phyloP scores from a whole-genome alignment of 2,888 invertebrate genomes.

The Scelioninae gen. 2 region DNA sequence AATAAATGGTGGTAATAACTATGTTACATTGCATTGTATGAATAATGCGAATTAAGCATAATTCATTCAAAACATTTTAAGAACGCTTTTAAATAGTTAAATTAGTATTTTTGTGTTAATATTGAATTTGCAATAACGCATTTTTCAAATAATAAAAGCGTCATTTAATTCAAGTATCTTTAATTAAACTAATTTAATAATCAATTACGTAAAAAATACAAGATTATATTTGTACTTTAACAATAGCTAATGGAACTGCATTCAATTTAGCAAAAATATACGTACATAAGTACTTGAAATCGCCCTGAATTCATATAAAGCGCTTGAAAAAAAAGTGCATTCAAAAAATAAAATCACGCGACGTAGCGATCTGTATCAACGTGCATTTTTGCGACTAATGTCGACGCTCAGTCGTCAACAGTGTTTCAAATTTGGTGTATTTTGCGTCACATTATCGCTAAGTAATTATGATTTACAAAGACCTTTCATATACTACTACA shows the following conservation, averaged over 20 bases:
- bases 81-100: too few relatives aligned
- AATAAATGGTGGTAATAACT: too few relatives aligned
- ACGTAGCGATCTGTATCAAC: slow-evolving; percentile 24
- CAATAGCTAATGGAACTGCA: slow-evolving; percentile 18
- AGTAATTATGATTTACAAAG: slow-evolving; percentile 39
- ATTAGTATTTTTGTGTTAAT: too few relatives aligned
- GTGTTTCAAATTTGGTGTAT: slow-evolving; percentile 34
- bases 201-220: slow-evolving; percentile 30
- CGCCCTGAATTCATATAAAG: slow-evolving; percentile 15
- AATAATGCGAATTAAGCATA: too few relatives aligned
- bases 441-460: slow-evolving; percentile 26
- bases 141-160: not conserved
- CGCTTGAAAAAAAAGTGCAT: slow-evolving; percentile 43
- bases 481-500: slow-evolving; percentile 27
- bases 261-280: slow-evolving; percentile 30
- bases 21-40: too few relatives aligned
- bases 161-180: slow-evolving; percentile 7
- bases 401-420: slow-evolving; percentile 21
- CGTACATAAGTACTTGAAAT: slow-evolving; percentile 1
- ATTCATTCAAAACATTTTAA: too few relatives aligned
- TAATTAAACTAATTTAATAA: slow-evolving; percentile 17
- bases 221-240: slow-evolving; percentile 34
- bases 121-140: too few relatives aligned
- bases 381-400: slow-evolving; percentile 31
- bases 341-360: slow-evolving; percentile 27